phyloP scores from a whole-genome alignment of 1,140 invertebrate genomes.

The Pantala flavescens region DNA sequence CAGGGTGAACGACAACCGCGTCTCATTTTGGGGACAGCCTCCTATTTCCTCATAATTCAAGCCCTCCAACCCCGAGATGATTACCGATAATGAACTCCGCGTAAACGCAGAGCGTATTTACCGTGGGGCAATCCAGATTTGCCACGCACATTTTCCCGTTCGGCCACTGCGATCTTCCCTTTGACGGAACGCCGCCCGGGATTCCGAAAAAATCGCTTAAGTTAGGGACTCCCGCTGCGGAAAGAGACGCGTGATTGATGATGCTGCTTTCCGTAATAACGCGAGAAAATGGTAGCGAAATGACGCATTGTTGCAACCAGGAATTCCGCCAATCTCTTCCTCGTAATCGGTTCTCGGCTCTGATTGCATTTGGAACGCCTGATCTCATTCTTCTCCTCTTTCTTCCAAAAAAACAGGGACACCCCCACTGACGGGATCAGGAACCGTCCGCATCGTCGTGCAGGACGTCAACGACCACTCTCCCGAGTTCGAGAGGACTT shows the following conservation, averaged over 20 bases:
- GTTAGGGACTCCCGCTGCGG: no score
- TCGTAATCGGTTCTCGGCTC: neutral
- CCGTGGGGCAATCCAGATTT: no score
- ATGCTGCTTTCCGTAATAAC: neutral
- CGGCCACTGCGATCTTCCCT: no score
- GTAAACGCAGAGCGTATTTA: no score
- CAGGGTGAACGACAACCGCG: no score
- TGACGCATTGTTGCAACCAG: neutral
- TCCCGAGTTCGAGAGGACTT: slow-evolving; percentile 68
- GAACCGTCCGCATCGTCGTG: slow-evolving; percentile 75
- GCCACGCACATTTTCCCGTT: no score
- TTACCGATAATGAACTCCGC: no score
- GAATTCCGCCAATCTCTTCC: neutral
- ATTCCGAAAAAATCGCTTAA: no score
- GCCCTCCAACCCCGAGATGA: no score
- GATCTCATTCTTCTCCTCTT: neutral
- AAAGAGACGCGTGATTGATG: neutral
- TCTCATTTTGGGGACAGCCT: no score
- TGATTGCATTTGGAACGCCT: neutral
- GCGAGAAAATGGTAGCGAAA: neutral
- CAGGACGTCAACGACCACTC: slow-evolving; percentile 90
- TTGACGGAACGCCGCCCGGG: no score
- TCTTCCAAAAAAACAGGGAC: slow-evolving; percentile 50
- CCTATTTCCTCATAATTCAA: no score
- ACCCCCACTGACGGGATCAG: slow-evolving; percentile 77